Conservation (phyloP, 2,888 invertebrate genomes). For the Sinopyrophorus schimmeli region DNA sequence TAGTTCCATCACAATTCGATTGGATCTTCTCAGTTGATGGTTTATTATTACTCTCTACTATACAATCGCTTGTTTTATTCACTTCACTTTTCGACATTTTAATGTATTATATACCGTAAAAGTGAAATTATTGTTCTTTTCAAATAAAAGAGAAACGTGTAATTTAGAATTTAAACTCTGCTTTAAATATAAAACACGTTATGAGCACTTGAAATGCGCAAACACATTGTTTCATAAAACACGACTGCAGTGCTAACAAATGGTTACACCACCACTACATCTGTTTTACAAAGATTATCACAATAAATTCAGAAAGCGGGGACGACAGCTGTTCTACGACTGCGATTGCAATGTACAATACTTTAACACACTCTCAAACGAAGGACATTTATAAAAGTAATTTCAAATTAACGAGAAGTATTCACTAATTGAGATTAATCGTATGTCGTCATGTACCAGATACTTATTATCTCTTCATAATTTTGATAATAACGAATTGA, state of each 20-base stretch:
- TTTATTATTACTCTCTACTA: no score
- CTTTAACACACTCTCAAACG: slow-evolving; percentile 6
- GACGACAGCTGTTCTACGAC: slow-evolving; percentile 14
- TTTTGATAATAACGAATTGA: no score
- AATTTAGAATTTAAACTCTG: no score
- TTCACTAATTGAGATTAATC: slow-evolving; percentile 7
- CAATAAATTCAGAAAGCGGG: slow-evolving; percentile 7
- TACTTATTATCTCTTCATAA: no score
- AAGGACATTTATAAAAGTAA: slow-evolving; percentile 16
- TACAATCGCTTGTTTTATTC: no score
- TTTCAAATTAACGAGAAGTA: slow-evolving; percentile 7
- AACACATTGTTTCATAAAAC: no score
- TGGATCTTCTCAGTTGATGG: slow-evolving; percentile 6
- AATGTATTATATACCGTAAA: neutral
- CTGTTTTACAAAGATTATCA: slow-evolving; percentile 9
- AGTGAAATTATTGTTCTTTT: no score
- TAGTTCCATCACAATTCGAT: neutral
- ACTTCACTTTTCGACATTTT: no score
- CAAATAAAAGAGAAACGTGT: no score
- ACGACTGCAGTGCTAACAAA: no score
- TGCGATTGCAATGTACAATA: slow-evolving; percentile 11
- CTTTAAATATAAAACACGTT: no score
- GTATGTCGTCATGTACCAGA: slow-evolving; percentile 11
- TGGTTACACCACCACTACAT: neutral
- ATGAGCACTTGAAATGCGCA: no score